These are phyloP conservation scores for Lanius ludovicianus DNA, from an alignment of 2,113 vertebrate species.

Conservation along the genomic window DNA sequence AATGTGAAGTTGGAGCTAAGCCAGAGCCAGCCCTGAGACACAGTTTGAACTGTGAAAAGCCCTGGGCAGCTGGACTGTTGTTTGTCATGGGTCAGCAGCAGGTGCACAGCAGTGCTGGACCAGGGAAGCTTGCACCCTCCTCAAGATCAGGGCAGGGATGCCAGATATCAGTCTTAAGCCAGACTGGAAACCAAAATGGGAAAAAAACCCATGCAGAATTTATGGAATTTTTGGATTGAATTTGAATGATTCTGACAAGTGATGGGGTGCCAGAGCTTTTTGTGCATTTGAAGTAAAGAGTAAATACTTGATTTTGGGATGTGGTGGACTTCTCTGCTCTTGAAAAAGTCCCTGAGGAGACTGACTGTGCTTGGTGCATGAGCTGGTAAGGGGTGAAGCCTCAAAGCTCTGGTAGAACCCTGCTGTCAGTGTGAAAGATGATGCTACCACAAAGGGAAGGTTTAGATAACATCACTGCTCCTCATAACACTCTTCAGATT, in stretches of 20 bases:
- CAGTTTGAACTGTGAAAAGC: background rate
- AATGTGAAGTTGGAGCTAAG: background rate
- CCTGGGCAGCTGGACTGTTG: background rate
- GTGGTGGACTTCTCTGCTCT: background rate
- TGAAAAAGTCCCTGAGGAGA: background rate
- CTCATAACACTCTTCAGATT: background rate
- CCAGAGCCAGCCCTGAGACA: background rate
- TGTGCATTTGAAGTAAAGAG: background rate
- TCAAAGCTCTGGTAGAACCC: background rate
- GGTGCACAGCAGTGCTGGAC: background rate
- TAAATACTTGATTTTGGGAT: background rate
- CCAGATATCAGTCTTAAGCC: background rate
- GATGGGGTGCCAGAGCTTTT: background rate
- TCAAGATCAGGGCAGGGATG: background rate
- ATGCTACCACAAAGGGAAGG: background rate
- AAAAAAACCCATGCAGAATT: background rate
- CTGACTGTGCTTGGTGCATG: accelerated
- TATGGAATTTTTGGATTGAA: background rate
- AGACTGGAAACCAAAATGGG: background rate
- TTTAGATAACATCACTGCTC: background rate
- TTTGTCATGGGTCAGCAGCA: background rate
- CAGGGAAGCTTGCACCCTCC: background rate
- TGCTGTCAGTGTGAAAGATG: background rate
- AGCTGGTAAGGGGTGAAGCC: background rate
- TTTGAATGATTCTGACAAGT: background rate